phyloP scores from a whole-genome alignment of 2,113 vertebrate species.

The Serilophus lunatus region DNA sequence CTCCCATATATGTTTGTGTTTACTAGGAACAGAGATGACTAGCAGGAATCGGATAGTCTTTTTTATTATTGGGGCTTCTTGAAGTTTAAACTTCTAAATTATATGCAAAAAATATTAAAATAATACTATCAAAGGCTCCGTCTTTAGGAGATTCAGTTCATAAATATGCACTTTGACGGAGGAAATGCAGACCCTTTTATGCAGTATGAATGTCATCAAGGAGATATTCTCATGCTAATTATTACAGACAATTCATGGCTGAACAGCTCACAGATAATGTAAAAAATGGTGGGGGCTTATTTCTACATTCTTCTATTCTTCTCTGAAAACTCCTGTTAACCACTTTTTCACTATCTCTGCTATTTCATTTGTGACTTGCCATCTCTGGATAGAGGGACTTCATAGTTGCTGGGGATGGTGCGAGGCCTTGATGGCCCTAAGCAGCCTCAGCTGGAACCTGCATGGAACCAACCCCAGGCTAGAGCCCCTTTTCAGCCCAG shows the following conservation, averaged over 20 bases:
- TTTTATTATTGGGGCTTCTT: slow-evolving; percentile 37
- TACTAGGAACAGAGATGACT: not conserved
- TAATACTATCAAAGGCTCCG: slow-evolving; percentile 51
- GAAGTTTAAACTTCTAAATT: slow-evolving; percentile 52
- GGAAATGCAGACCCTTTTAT: slow-evolving; percentile 63
- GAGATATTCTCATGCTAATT: slow-evolving; percentile 75
- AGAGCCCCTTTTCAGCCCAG: not conserved
- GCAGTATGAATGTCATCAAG: slow-evolving; percentile 71
- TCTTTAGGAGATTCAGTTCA: slow-evolving; percentile 56
- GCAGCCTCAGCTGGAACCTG: not conserved
- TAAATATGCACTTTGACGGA: slow-evolving; percentile 74
- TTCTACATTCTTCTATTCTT: slow-evolving; percentile 17
- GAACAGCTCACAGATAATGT: slow-evolving; percentile 54
- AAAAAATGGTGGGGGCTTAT: not conserved
- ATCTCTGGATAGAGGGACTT: not conserved
- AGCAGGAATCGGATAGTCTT: slow-evolving; percentile 13
- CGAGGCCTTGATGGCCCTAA: fast-evolving
- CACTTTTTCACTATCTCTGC: slow-evolving; percentile 10
- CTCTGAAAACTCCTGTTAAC: slow-evolving; percentile 25
- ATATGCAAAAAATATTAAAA: slow-evolving; percentile 66
- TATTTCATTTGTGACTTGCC: not conserved
- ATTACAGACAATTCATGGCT: slow-evolving; percentile 65
- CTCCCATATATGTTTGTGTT: slow-evolving; percentile 37
- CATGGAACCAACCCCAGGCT: fast-evolving
- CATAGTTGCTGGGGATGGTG: not conserved